Base-by-base conservation (phyloP, 2,888 invertebrate species). In the Tridacna gigas region DNA sequence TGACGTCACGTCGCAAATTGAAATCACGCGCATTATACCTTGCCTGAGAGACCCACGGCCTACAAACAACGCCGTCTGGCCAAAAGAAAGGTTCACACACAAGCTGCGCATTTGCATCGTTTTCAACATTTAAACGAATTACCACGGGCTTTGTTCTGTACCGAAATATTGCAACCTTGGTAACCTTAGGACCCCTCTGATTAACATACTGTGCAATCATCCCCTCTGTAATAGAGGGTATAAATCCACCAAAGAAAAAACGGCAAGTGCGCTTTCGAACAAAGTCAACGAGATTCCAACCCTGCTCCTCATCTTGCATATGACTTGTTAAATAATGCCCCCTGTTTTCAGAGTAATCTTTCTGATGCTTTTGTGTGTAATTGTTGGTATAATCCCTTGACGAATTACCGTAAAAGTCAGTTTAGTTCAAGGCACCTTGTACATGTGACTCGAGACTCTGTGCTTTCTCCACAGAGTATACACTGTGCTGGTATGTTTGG, bases 21-120 rank as follows among this genome's bases (percentile, higher is more conserved):
- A 61, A 61, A n/a, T 61, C 13, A n/a, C 61, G 18, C 9, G 61
- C 61, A 61, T 61, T 9, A n/a, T n/a, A n/a, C n/a, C n/a, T n/a
- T 61, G 61, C 12, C n/a, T 61, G 61, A 11, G 61, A 12, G 9
- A 61, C 61, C 61, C 61, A 61, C 9, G 61, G 61, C 22, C 61
- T 15, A 61, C 61, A 61, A n/a, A 67, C 67, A 12, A 37, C 20
- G 5, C 67, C 67, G 13, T 67, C 37, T 67, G 67, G 78, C 67
- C 37, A 67, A 18, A 67, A 67, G 4, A 37, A 5, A 1, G 67
- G 37, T 28, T 67, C 20, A 37, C 9, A 37, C 7, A 67, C 20
- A 20, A 37, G n/a, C 5, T 28, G 13, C 18, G 67, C 15, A 5
- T 11, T 37, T 13, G 12, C 12, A 45, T 67, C 67, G 37, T 5